Evolutionary conservation across 1,140 invertebrate species (phyloP), one percentile per base, ranked within the genome.

Genomic region (Solenopsis invicta): DNA sequence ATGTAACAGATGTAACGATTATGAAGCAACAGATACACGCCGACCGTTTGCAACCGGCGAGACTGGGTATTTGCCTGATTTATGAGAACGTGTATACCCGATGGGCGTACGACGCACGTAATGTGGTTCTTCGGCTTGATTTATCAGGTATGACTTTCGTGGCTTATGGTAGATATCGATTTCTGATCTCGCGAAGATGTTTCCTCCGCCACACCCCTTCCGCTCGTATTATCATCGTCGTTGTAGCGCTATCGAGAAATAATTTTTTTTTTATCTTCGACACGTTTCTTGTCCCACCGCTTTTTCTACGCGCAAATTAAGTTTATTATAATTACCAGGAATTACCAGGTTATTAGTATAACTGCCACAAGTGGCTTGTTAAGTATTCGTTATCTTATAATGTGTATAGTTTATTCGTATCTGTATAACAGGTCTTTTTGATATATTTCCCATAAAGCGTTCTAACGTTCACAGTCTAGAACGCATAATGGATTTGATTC

Each of bases 1-100:
- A 78, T 82, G 64, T 87, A 88, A 69, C 88, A 89, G 86, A 90
- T 89, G 71, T 54, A 88, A 85, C 85, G 82, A 81, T 76, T 88
- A 77, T 80, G 54, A 37, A 50, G 81, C 74, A 87, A 86, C 81
- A 88, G 85, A 87, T 90, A 81, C 81, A 80, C 50, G 52, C 24
- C 34, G 56, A 76, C 37, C 61, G 61, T 85, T 67, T 29, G 78
- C 77, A 54, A 13, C 52, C 59, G 62, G 78, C 29, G 54, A 74
- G 62, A n/a, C 69, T 59, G 85, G 62, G n/a, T 84, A 87, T 89
- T 64, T 62, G 66, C 72, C 66, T 91, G 88, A 89, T 91, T 91
- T 91, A 91, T 85, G 64, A 50, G 24, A 84, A 84, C 80, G n/a
- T 50, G 16, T 48, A 59, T 12, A 56, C 41, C 24, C 75, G 66